These are phyloP conservation scores for Pimpla rufipes DNA, from an alignment of 2,888 invertebrate species.

Conservation along the genomic window DNA sequence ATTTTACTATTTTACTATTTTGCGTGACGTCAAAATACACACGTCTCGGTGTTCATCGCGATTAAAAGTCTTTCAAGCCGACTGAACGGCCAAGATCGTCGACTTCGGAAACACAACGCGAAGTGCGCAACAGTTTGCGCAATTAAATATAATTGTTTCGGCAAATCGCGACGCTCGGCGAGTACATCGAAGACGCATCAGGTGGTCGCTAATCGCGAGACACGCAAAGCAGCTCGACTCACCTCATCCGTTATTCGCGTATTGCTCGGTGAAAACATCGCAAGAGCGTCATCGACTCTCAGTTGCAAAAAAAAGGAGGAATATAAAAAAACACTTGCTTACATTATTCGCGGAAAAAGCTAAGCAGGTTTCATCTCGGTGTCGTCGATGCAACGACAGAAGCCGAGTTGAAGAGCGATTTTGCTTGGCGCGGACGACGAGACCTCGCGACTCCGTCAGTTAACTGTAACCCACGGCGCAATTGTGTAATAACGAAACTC, in stretches of 20 bases:
- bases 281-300: conserved; percentile 38
- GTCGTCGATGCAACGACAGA: conserved; percentile 36
- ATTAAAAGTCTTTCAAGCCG: neutral
- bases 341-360: conserved; percentile 28
- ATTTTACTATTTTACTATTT: too few relatives aligned
- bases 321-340: conserved; percentile 29
- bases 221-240: conserved; percentile 26
- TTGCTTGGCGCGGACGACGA: conserved; percentile 59
- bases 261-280: conserved; percentile 41
- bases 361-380: conserved; percentile 29
- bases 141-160: conserved; percentile 54
- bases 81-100: neutral
- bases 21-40: too few relatives aligned
- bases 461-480: conserved; percentile 62
- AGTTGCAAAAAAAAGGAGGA: conserved; percentile 45
- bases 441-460: conserved; percentile 44
- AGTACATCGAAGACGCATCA: conserved; percentile 3
- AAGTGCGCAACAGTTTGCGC: conserved; percentile 14
- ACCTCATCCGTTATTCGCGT: conserved; percentile 11
- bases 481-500: conserved; percentile 65
- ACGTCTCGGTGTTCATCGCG: too few relatives aligned
- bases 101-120: neutral
- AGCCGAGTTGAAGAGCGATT: conserved; percentile 69
- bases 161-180: conserved; percentile 36
- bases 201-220: conserved; percentile 49